Conservation (phyloP, 2,888 invertebrate species). For the Dryobotodes eremita region DNA sequence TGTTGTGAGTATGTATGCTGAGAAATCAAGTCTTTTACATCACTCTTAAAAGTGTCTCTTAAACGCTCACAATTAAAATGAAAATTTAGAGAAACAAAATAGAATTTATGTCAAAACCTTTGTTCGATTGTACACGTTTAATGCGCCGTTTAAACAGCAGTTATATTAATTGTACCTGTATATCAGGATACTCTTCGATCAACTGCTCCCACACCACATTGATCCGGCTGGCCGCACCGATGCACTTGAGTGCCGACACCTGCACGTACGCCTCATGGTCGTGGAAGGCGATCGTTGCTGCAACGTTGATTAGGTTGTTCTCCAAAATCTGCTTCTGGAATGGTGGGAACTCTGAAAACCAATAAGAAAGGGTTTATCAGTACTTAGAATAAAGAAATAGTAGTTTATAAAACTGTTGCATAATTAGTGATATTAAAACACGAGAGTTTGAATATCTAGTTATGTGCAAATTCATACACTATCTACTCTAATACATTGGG, state of each 20-base stretch:
- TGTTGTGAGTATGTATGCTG: too few species aligned
- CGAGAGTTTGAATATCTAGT: too few species aligned
- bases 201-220: constrained; percentile 92
- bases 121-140: too few species aligned
- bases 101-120: too few species aligned
- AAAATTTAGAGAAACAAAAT: background rate
- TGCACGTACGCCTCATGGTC: constrained; percentile 94
- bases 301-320: constrained; percentile 92
- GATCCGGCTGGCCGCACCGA: constrained; percentile 93
- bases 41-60: too few species aligned
- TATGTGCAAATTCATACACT: too few species aligned
- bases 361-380: background rate
- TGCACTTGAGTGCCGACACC: constrained; percentile 93
- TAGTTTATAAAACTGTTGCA: too few species aligned
- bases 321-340: constrained; percentile 93
- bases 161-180: constrained; percentile 88
- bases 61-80: background rate
- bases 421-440: too few species aligned
- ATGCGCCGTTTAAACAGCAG: background rate
- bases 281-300: constrained; percentile 92
- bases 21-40: too few species aligned
- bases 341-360: constrained; percentile 93
- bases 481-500: too few species aligned
- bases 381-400: background rate
- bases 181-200: constrained; percentile 88